A percentile compares a stretch with the other conserved stretches of the same genome.
Conservation (phyloP, 2,888 invertebrate species). For the Malacosoma neustria region DNA sequence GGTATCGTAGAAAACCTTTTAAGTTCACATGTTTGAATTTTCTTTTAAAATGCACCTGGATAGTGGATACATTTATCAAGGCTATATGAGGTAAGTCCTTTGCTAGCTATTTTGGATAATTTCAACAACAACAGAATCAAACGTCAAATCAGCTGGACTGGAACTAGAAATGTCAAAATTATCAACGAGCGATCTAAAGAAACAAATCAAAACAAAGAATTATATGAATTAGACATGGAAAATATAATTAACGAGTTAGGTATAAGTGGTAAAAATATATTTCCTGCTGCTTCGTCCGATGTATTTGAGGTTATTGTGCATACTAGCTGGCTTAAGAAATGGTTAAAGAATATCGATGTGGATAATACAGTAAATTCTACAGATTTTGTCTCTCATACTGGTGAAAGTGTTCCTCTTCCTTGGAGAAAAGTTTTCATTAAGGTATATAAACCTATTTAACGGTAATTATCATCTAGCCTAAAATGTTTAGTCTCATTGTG, state of each 20-base stretch:
- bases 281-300: conserved; percentile 68
- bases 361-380: conserved; percentile 53
- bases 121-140: background rate
- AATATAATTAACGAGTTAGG: conserved; percentile 81
- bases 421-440: conserved; percentile 75
- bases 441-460: no score
- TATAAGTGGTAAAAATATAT: conserved; percentile 80
- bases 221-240: conserved; percentile 71
- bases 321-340: conserved; percentile 79
- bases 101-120: background rate
- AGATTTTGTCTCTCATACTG: conserved; percentile 56
- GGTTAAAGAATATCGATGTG: conserved; percentile 65
- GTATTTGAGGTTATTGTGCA: conserved; percentile 79
- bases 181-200: conserved; percentile 15
- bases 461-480: no score
- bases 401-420: conserved; percentile 72
- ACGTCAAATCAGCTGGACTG: background rate
- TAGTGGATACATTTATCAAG: no score
- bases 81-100: no score
- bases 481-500: no score
- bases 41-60: no score
- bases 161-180: conserved; percentile 20
- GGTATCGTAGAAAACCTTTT: no score
- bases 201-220: conserved; percentile 54
- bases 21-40: no score